Base-by-base conservation (phyloP, 2,797 vertebrate species). In the Cyclura pinguis region DNA sequence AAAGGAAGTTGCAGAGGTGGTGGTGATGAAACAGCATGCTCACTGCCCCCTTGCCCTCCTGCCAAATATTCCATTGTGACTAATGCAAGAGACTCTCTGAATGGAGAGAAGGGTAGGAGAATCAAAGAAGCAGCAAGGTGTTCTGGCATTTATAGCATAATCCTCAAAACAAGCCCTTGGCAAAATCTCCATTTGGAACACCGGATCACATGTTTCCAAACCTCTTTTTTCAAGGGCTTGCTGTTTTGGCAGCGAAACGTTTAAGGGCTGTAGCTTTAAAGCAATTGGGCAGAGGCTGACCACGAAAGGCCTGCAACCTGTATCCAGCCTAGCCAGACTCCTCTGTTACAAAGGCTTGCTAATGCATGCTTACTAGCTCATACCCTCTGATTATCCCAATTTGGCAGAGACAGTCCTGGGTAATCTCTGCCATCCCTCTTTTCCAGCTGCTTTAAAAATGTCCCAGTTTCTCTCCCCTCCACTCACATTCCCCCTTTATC, bases 1-100 rank as follows among this genome's bases (percentile, higher is more conserved):
- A 84, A 84, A 84, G 86, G 86, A 88, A 91, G 80, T 87, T 88
- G 80, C 73, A 72, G 81, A 87, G 81, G 80, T 91, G 90, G 90
- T 47, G 85, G 90, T 59, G 35, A 87, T 88, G 47, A 47, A 78
- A 72, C 20, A 72, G 42, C 89, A 50, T 67, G 27, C 35, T 84
- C 38, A 5, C 50, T 55, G 3, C 59, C 24, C 42, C 59, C 7
- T 52, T 64, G 35, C 73, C 35, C 80, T 74, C 29, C 35, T 84
- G 24, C 27, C 67, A 35, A 91, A 88, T 84, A 84, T 89, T 89
- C 82, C 47, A 67, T 89, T 84, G 82, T 90, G 89, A 90, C 85
- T 90, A 90, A 90, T 88, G 73, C 59, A 88, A 16, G 35, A 84
- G 59, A 69, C 22, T 84, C 42, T 84, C 50, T 6, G 7, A 80